Percentiles rank a stretch among this genome's conserved stretches.
phyloP scores from a whole-genome alignment of 2,113 vertebrate genomes.

The Prochilodus magdalenae region DNA sequence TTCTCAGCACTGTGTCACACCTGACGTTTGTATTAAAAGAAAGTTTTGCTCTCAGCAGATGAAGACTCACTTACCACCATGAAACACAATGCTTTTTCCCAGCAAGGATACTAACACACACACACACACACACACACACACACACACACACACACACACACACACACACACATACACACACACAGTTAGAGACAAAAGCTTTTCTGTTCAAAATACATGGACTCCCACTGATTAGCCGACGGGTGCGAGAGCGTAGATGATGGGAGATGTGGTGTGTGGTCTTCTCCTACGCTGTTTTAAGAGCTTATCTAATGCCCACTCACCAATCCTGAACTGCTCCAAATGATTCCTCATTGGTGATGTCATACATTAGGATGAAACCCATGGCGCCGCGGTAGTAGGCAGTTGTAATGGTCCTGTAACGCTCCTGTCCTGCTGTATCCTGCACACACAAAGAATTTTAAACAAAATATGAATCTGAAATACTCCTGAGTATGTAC shows the following conservation, averaged over 20 bases:
- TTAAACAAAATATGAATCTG: not conserved
- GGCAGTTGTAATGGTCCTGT: slow-evolving; percentile 56
- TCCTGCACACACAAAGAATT: slow-evolving; percentile 29
- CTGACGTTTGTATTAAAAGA: not conserved
- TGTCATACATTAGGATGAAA: slow-evolving; percentile 58
- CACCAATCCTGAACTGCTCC: slow-evolving; percentile 58
- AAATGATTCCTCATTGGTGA: slow-evolving; percentile 55
- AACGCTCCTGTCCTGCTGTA: slow-evolving; percentile 57
- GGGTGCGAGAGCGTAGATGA: not conserved
- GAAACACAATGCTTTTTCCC: slow-evolving; percentile 4
- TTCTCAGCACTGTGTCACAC: slow-evolving; percentile 2
- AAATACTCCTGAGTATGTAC: not conserved
- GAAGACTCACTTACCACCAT: slow-evolving; percentile 25
- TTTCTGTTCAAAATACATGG: not conserved
- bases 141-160: slow-evolving; percentile 19
- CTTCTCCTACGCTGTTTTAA: not conserved
- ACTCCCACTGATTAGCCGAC: not conserved
- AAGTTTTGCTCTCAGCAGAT: slow-evolving; percentile 1
- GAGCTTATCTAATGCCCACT: not conserved
- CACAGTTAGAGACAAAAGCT: not conserved
- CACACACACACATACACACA: slow-evolving; percentile 10
- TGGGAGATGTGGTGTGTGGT: not conserved
- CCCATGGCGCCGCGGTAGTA: slow-evolving; percentile 58
- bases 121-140: slow-evolving; percentile 17
- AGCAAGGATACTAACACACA: slow-evolving; percentile 11